phyloP scores from a whole-genome alignment of 1,140 invertebrate species.

The Cydia amplana region DNA sequence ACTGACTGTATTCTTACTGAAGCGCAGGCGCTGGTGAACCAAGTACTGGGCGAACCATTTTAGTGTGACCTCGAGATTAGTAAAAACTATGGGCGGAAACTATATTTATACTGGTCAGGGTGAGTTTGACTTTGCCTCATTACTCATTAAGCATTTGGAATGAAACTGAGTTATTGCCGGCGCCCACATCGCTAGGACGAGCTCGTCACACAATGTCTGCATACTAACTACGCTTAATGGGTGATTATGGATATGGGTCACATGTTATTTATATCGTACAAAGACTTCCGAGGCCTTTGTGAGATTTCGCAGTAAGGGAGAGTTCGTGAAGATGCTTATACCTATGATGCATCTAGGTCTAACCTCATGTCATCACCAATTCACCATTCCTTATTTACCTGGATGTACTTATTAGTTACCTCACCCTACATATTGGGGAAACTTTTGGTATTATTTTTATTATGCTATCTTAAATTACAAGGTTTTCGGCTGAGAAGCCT shows the following conservation, averaged over 20 bases:
- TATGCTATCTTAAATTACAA: no score
- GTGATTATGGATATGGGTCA: slow-evolving; percentile 42
- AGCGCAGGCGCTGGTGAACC: neutral
- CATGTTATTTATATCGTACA: slow-evolving; percentile 24
- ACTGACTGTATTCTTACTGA: neutral
- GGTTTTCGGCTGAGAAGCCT: no score
- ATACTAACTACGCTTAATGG: slow-evolving; percentile 42
- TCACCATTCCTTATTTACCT: no score
- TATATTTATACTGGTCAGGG: neutral
- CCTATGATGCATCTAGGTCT: neutral
- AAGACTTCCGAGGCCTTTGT: slow-evolving; percentile 2
- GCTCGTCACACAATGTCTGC: slow-evolving; percentile 40
- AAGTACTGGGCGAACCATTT: neutral
- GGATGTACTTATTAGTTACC: no score
- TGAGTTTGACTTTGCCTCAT: no score
- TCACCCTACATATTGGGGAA: no score
- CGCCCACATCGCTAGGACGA: slow-evolving; percentile 44
- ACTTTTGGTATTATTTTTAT: no score
- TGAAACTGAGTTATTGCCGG: slow-evolving; percentile 43
- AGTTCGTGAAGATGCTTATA: neutral
- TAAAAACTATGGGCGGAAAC: neutral
- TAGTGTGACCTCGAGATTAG: neutral
- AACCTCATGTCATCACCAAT: no score
- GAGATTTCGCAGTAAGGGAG: neutral
- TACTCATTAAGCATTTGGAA: slow-evolving; percentile 27